Base-by-base conservation (phyloP, 2,888 invertebrate genomes). In the Campoplex capitator region DNA sequence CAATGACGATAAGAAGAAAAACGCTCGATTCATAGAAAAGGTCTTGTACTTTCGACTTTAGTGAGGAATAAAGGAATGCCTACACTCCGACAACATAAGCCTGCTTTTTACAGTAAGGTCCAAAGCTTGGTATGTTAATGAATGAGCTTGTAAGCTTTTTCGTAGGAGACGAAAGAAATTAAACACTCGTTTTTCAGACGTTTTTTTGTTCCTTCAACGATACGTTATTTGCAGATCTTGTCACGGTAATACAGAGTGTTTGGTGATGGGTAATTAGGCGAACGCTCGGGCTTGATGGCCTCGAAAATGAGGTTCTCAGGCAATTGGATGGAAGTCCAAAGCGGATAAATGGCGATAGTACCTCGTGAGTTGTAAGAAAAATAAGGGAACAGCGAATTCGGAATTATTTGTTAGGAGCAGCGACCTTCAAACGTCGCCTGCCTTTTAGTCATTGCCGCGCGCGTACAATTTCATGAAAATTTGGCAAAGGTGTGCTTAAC, bases 401-500 rank as follows among this genome's bases (percentile, higher is more conserved):
- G 56, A 48, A 28, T 23, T 67, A 28, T 56, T 74, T 51, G 68
- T 56, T 56, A 51, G 38, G 45, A 79, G 83, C 58, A 51, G 18
- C 56, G 58, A 75, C 51, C 67, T 71, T 78, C 56, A 9, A 16
- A 68, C 45, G 67, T 74, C 28, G 23, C 38, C 23, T 77, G 54
- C 48, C 81, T 48, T 76, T 32, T 32, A 70, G 35, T 79, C 48
- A 54, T 62, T 23, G 79, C 70, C 86, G 58, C 75, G 54, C 86
- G 58, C 75, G 54, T 56, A 28, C 71, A 79, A 51, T 76, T 80
- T 83, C 70, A 51, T 48, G 76, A 58, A 86, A 86, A 56, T 80
- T 62, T 74, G 65, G 56, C 79, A 18, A 71, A 68, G 76, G 86
- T 83, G 86, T 58, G 76, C 80, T 86, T 73, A 86, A 86, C 83